A percentile compares a stretch with the other conserved stretches of the same genome.
Conservation (phyloP, 2,888 invertebrate genomes). For the Eupsilia transversa region DNA sequence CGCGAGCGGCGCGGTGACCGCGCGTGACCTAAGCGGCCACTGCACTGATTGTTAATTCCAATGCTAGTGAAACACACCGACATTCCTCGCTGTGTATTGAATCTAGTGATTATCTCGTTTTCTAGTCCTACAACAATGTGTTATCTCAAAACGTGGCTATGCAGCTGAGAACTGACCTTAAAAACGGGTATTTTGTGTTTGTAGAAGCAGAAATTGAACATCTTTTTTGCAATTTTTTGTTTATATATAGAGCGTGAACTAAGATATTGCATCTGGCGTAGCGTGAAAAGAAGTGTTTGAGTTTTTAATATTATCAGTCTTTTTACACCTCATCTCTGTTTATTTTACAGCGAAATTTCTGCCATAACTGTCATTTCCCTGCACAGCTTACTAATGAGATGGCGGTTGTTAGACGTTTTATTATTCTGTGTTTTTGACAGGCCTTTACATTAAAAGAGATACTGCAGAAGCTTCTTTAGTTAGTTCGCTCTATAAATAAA, state of each 20-base stretch:
- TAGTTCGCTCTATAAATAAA: background rate
- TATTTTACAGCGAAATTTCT: conserved; percentile 12
- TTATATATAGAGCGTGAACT: background rate
- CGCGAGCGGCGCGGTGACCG: conserved; percentile 11
- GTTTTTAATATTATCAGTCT: conserved; percentile 21
- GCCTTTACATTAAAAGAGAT: background rate
- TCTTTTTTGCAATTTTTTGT: background rate
- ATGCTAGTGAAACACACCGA: conserved; percentile 21
- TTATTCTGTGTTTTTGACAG: conserved; percentile 2
- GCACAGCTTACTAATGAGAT: conserved; percentile 14
- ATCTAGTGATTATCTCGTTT: conserved; percentile 18
- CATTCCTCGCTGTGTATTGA: conserved; percentile 15
- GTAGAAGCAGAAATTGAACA: background rate
- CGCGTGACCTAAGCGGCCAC: conserved; percentile 36
- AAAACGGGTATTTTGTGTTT: background rate
- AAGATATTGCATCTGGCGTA: conserved; percentile 19
- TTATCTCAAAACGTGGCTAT: conserved; percentile 4
- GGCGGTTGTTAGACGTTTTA: background rate
- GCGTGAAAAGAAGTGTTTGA: conserved; percentile 11
- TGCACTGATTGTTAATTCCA: conserved; percentile 59
- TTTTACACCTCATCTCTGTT: conserved; percentile 25
- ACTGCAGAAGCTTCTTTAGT: rapidly evolving
- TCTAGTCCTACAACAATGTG: background rate
- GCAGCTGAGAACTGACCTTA: background rate
- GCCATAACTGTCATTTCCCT: background rate